Evolutionary conservation across 1,140 invertebrate genomes (phyloP), one percentile per base, ranked within the genome.

Genomic region (Drosophila tsacasi): DNA sequence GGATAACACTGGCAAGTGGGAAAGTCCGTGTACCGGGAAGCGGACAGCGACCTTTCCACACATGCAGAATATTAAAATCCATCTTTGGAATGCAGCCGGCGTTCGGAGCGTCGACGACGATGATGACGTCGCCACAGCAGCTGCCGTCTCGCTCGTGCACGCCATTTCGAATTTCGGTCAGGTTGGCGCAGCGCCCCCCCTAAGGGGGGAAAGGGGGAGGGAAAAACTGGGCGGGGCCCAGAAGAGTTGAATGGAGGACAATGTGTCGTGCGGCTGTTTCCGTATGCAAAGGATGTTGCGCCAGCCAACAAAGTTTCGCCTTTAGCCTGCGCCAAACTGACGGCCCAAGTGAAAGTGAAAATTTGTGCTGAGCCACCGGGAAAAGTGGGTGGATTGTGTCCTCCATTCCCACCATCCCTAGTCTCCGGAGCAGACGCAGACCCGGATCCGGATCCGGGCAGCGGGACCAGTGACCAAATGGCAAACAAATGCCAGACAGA

Each of bases 41-140:
- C 73, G 85, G 85, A 61, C 85, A 82, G 85, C 85, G 85, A 90
- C 85, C 85, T 90, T 85, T 90, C 86, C 85, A 90, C 85, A 90
- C 85, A 90, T 90, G 85, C 85, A 90, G 85, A 90, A 90, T 90
- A 90, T 90, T 90, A 91, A 90, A 90, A 90, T 90, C 85, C 85
- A 90, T 90, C 85, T 90, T 87, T 90, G 85, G 54, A 85, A 90
- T 90, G 85, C 85, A 90, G 74, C 81, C 81, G 66, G 68, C 85
- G 85, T 90, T 85, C 80, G 35, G 35, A 67, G 58, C 61, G 60
- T 35, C 83, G 79, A 58, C 79, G 79, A 84, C 81, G 79, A 84
- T 81, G 85, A 89, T 86, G 89, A 81, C 64, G 55, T 68, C 64
- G 50, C 47, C 61, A 67, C 47, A 49, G 47, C 79, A 75, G 78